Evolutionary conservation across 2,888 invertebrate species (phyloP).

Genomic region (Synergus itoensis): DNA sequence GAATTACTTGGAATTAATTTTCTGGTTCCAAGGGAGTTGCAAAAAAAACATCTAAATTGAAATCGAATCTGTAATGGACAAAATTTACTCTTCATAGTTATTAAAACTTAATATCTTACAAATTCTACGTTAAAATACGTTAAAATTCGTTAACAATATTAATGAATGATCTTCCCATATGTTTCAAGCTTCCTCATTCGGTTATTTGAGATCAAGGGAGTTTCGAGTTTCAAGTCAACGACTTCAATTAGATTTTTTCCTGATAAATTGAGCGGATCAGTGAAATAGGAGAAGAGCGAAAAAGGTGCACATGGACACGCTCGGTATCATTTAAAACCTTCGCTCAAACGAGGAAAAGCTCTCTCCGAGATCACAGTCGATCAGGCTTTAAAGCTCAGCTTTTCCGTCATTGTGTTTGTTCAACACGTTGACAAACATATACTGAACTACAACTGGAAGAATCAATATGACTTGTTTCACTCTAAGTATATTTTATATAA

Average conservation of each 20-base stretch:
- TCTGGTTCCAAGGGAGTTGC: background rate
- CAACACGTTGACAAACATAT: constrained; percentile 27
- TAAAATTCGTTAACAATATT: too few relatives aligned
- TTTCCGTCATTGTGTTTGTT: constrained; percentile 26
- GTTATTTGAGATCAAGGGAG: background rate
- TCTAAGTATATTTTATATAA: constrained; percentile 22
- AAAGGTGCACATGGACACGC: background rate
- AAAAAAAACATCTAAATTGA: background rate
- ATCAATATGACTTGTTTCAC: constrained; percentile 27
- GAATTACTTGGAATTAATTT: background rate
- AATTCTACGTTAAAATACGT: too few relatives aligned
- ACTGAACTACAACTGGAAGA: constrained; percentile 26
- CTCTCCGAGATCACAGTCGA: constrained; percentile 32
- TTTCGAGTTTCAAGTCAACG: background rate
- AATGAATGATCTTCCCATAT: too few relatives aligned
- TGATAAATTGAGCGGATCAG: background rate
- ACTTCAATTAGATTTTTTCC: background rate
- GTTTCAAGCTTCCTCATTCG: background rate
- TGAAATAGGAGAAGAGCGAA: background rate
- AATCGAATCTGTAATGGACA: background rate
- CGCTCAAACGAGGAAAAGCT: constrained; percentile 32
- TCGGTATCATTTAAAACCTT: constrained; percentile 33
- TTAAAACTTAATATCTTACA: too few relatives aligned
- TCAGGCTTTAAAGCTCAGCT: constrained; percentile 23
- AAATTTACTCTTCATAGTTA: background rate